Conservation (phyloP, 92 coral and sea anemone genomes). For the Epizoanthus rinbou region DNA sequence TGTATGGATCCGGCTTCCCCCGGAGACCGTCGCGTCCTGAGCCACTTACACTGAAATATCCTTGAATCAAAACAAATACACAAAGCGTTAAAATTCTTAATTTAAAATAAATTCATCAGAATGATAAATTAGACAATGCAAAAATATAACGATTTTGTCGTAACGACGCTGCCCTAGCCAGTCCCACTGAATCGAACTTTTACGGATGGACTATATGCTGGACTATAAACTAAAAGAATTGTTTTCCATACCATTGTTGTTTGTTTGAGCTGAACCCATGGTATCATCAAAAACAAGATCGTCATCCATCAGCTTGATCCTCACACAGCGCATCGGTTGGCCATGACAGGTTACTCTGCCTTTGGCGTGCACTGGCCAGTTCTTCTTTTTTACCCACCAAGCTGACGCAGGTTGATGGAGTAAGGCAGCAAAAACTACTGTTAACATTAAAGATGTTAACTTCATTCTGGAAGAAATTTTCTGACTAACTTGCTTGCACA, state of each 20-base stretch:
- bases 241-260: not conserved
- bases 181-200: no score
- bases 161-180: no score
- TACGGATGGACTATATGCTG: not conserved
- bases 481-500: no score
- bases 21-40: slow-evolving; percentile 36
- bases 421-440: not conserved
- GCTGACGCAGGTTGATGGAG: not conserved
- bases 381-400: slow-evolving; percentile 25
- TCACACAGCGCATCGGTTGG: slow-evolving; percentile 34
- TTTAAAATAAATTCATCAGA: not conserved
- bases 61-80: not conserved
- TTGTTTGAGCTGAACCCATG: slow-evolving; percentile 23
- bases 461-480: not conserved
- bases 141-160: no score
- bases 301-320: slow-evolving; percentile 28
- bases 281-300: slow-evolving; percentile 24
- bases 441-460: not conserved
- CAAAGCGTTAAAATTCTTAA: not conserved
- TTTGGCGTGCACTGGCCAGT: slow-evolving; percentile 28
- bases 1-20: slow-evolving; percentile 49
- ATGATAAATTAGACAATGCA: no score
- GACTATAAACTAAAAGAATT: no score
- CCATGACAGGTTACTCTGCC: slow-evolving; percentile 43
- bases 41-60: slow-evolving; percentile 35